These are phyloP conservation scores for Gandaritis pyraliata DNA, from an alignment of 2,888 invertebrate genomes.

Conservation along the genomic window DNA sequence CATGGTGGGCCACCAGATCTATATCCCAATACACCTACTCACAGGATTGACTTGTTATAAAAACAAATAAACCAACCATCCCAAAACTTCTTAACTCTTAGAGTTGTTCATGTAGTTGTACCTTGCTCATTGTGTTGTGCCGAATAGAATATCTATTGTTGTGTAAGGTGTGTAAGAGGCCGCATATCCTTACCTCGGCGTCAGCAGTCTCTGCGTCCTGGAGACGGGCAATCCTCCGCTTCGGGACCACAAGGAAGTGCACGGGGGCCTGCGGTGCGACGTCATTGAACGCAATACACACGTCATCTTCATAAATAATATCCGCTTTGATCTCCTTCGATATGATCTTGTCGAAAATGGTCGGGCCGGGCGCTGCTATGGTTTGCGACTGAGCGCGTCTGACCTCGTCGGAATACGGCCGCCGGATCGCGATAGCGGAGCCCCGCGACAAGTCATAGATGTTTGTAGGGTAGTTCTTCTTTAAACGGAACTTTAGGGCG, in stretches of 20 bases:
- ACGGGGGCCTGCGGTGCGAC: slow-evolving; percentile 91
- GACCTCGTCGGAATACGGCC: slow-evolving; percentile 77
- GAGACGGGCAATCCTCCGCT: slow-evolving; percentile 87
- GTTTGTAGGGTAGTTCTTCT: slow-evolving; percentile 77
- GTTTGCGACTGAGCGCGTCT: slow-evolving; percentile 69
- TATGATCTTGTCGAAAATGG: slow-evolving; percentile 91
- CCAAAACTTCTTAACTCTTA: no score
- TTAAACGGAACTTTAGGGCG: slow-evolving; percentile 73
- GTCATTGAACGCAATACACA: slow-evolving; percentile 92
- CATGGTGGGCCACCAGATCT: no score
- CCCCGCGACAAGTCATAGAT: slow-evolving; percentile 76
- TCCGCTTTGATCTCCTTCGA: slow-evolving; percentile 91
- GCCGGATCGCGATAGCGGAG: slow-evolving; percentile 66
- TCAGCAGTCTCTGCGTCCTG: slow-evolving; percentile 85
- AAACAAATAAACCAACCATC: neutral
- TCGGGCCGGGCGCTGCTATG: slow-evolving; percentile 71
- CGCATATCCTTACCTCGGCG: slow-evolving; percentile 72
- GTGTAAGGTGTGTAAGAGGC: neutral
- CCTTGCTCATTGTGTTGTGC: no score
- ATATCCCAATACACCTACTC: no score
- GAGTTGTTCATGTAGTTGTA: no score
- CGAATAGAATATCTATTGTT: no score
- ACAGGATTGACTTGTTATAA: no score
- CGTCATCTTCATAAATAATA: slow-evolving; percentile 92
- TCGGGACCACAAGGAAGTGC: slow-evolving; percentile 94